A percentile compares a stretch with the other conserved stretches of the same genome.
Conservation (phyloP, 2,888 invertebrate species). For the Drosophila setosimentum region DNA sequence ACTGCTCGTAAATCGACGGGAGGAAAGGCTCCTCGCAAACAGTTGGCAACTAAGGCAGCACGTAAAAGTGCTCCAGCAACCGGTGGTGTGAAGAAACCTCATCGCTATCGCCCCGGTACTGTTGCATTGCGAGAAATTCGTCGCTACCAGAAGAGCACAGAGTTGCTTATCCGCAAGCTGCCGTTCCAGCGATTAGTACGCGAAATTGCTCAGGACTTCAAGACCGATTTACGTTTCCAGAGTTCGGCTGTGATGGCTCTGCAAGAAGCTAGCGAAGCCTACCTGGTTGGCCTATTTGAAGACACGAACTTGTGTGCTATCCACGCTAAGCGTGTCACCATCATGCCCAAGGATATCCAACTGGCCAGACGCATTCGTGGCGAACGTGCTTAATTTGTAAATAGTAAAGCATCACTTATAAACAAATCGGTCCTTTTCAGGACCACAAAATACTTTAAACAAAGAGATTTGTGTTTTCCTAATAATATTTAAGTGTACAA, state of each 20-base stretch:
- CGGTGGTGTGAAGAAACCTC: constrained; percentile 33
- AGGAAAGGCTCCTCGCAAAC: constrained; percentile 45
- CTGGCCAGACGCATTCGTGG: constrained; percentile 97
- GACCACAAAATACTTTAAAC: constrained; percentile 29
- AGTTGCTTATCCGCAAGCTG: constrained; percentile 33
- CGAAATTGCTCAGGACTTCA: constrained; percentile 42
- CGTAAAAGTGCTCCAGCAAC: constrained; percentile 42
- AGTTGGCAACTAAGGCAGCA: constrained; percentile 44
- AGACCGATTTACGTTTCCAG: constrained; percentile 42
- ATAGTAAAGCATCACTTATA: neutral
- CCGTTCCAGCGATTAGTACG: constrained; percentile 34
- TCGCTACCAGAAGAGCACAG: constrained; percentile 41
- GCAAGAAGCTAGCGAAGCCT: constrained; percentile 39
- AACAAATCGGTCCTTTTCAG: constrained; percentile 53
- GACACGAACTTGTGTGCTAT: constrained; percentile 88
- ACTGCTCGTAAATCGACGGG: constrained; percentile 28
- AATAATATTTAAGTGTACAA: neutral
- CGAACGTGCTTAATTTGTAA: constrained; percentile 92
- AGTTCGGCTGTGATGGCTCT: constrained; percentile 41
- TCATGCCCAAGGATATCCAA: constrained; percentile 99
- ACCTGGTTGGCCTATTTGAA: constrained; percentile 31
- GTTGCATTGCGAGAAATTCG: constrained; percentile 37
- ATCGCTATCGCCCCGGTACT: constrained; percentile 33
- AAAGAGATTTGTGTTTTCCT: constrained; percentile 26
- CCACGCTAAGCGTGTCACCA: constrained; percentile 97